Base-by-base conservation (phyloP, 2,797 vertebrate species). In the Bradypus variegatus region DNA sequence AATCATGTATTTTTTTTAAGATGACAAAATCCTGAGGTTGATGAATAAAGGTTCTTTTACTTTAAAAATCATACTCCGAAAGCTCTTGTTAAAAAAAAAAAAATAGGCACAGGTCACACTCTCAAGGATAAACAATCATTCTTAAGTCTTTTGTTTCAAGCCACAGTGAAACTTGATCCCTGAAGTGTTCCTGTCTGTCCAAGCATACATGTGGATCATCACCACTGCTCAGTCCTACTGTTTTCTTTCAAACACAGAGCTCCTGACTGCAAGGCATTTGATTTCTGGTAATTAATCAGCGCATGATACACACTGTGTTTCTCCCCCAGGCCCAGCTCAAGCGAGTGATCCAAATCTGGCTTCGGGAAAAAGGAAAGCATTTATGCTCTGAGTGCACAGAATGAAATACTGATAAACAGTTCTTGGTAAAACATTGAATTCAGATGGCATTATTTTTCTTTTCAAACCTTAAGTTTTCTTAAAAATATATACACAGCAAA, bases 211-310 rank as follows among this genome's bases (percentile, higher is more conserved):
- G 91, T 92, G 95, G 93, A 95, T 96, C 94, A 93, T 94, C 93
- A 82, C 92, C 67, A 91, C 90, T 97, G 95, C 95, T 94, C 38
- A 91, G 86, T 93, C 91, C 93, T 75, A 76, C 91, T 95, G 76
- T 96, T 96, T 95, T 55, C 93, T 97, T 96, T 97, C 95, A 96
- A 95, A 94, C 93, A 86, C 83, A 41, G 94, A 96, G 92, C 95
- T 97, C 92, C 94, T 97, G 93, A 97, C 97, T 97, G 96, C 92
- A 96, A 97, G 96, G 96, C 97, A 97, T 97, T 97, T 97, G 97
- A 98, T 97, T 97, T 97, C 96, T 97, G 94, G 96, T 97, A 97
- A 98, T 97, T 98, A 98, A 97, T 97, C 97, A 98, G 97, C 96
- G 97, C 97, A 97, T 97, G 97, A 97, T 97, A 97, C 96, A 96